Base-by-base conservation (phyloP, 1,140 invertebrate genomes). In the Drosophila saltans region DNA sequence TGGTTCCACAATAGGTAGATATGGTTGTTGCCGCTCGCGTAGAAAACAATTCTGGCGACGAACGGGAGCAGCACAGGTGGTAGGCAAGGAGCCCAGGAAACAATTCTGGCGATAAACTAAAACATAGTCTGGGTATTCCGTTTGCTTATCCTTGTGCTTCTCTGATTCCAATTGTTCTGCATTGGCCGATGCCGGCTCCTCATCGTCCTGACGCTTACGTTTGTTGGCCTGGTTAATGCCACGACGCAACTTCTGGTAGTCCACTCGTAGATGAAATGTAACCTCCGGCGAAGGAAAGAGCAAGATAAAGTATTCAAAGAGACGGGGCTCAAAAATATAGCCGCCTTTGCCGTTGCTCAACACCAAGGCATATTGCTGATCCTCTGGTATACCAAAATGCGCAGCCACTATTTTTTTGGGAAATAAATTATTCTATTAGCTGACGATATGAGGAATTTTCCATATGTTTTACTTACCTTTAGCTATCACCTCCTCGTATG, bases 31-130 rank as follows among this genome's bases (percentile, higher is more conserved):
- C 10, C 45, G 66, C 11, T 62, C 66, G 9, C 56, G 66, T 3
- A 78, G 9, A 11, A 79, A 71, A 39, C 69, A 33, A 21, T 67
- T 67, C n/a, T 89, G 80, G 26, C 69, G 82, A 43, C 61, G 82
- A 33, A 79, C 66, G 0, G 63, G 21, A 24, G 56, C 55, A 9
- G 39, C 73, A 30, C 57, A 26, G 21, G 11, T n/a, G 40, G 28
- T 58, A 16, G 90, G 90, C 16, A 88, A 28, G 6, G 48, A 67
- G 30, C 90, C 90, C 0, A 91, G 55, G 26, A 91, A 91, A 48
- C 90, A 91, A 43, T 91, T 91, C 55, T 91, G 90, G 4, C 90
- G 78, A 66, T 70, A 72, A 9, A 91, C 90, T 3, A 90, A 76
- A 30, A 82, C 64, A 58, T 91, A 81, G 3, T 89, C 77, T 39